Conservation (phyloP, 2,888 invertebrate species). For the Eumerus sabulonum region DNA sequence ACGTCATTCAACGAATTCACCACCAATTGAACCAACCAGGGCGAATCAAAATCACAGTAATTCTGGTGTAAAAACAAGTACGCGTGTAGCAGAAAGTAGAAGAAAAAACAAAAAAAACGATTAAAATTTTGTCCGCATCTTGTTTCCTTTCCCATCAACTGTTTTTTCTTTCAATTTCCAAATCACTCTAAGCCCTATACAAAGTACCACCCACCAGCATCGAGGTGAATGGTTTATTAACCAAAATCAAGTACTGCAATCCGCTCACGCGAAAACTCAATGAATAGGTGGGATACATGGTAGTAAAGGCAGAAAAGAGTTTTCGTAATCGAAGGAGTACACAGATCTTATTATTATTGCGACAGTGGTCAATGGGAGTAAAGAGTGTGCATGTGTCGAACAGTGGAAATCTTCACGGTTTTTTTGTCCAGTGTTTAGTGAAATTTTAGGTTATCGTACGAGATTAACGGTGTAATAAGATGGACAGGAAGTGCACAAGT, state of each 20-base stretch:
- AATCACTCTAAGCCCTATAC: no score
- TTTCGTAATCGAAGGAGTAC: constrained; percentile 44
- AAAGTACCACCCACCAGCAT: constrained; percentile 21
- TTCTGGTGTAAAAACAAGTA: constrained; percentile 45
- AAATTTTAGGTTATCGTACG: no score
- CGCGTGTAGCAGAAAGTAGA: no score
- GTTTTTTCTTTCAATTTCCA: constrained; percentile 16
- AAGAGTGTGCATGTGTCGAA: no score
- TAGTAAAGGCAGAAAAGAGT: background rate
- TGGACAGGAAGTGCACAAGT: background rate
- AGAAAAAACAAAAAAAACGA: no score
- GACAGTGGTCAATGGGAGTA: constrained; percentile 20
- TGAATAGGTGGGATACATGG: no score
- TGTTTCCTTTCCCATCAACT: constrained; percentile 44
- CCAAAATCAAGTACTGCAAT: no score
- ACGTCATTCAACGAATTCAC: constrained; percentile 36
- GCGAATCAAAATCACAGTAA: constrained; percentile 36
- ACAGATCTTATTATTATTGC: no score
- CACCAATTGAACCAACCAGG: constrained; percentile 23
- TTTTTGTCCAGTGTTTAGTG: constrained; percentile 21
- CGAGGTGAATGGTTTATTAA: constrained; percentile 12
- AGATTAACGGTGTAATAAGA: constrained; percentile 7
- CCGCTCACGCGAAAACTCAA: no score
- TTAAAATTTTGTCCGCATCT: constrained; percentile 51
- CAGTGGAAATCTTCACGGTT: background rate